Base-by-base conservation (phyloP, 2,888 invertebrate genomes). In the Tenodera sinensis region DNA sequence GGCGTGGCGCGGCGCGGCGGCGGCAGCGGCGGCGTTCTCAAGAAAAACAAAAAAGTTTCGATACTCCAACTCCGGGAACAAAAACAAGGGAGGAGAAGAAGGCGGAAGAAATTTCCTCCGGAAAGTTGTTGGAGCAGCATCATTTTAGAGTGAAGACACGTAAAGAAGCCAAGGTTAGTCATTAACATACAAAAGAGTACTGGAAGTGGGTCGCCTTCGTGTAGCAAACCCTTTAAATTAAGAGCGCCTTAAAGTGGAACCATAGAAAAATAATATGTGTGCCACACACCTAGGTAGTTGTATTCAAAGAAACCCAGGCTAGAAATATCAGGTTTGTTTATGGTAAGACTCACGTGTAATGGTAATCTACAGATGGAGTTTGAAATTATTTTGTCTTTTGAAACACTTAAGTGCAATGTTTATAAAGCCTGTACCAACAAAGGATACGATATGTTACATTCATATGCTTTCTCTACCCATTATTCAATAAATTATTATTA, bases 111-210 rank as follows among this genome's bases (percentile, higher is more conserved):
- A 71, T 71, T 71, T 71, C 20, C 54, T 71, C 54, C 54, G 30
- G 34, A 84, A 84, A 42, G 20, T 34, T 34, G 30, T 34, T 84
- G 34, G 25, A 34, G 34, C 34, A 42, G 27, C 84, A 34, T 42
- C 30, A 27, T 85, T 28, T 87, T 81, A 71, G 28, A 81, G n/a
- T 87, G 30, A 25, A 87, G 87, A 87, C 84, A 82, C 27, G 71
- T 81, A 81, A 83, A 82, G 82, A 82, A 87, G 71, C 34, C 83
- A 87, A 34, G 83, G 87, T 87, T 87, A 34, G 87, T 83, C 82
- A 87, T 87, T 87, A 87, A 87, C 87, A 87, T 83, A 87, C 83
- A 87, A 83, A 87, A 83, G 84, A 84, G 87, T 83, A 27, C 34
- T 82, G 87, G 27, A 87, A 87, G 42, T 83, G 42, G 87, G 87